Conservation (phyloP, 2,113 vertebrate genomes). For the Ceyx melanurus region DNA sequence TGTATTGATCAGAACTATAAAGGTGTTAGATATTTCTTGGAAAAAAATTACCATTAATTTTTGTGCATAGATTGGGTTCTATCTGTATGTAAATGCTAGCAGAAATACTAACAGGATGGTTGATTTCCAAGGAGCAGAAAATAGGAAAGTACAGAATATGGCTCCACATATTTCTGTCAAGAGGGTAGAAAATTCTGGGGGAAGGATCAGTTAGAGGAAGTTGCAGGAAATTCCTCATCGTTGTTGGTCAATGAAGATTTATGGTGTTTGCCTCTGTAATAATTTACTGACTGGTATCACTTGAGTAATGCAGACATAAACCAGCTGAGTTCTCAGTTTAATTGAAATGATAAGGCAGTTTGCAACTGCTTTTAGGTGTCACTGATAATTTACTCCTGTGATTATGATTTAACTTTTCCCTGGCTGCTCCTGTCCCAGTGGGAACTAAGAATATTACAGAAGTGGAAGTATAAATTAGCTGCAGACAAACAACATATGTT, state of each 20-base stretch:
- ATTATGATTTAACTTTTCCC: slow-evolving; percentile 5
- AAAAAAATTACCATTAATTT: slow-evolving; percentile 19
- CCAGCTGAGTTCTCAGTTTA: slow-evolving; percentile 40
- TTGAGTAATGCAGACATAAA: slow-evolving; percentile 33
- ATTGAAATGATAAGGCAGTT: slow-evolving; percentile 29
- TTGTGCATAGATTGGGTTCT: not conserved
- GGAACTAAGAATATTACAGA: not conserved
- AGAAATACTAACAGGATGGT: not conserved
- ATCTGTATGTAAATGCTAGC: not conserved
- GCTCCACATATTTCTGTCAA: not conserved
- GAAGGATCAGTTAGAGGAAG: not conserved
- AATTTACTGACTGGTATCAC: slow-evolving; percentile 7
- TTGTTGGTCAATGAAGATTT: slow-evolving; percentile 33
- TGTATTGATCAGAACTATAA: not conserved
- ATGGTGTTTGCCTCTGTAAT: slow-evolving; percentile 44
- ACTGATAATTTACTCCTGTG: slow-evolving; percentile 34
- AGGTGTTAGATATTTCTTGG: not conserved
- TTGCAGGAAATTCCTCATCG: slow-evolving; percentile 33
- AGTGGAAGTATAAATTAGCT: slow-evolving; percentile 40
- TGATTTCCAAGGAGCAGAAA: not conserved
- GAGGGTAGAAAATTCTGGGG: not conserved
- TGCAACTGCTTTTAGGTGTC: slow-evolving; percentile 55
- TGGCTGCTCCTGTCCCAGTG: not conserved
- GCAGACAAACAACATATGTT: slow-evolving; percentile 64
- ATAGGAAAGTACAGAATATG: not conserved